Percentiles rank a stretch among this genome's conserved stretches.
Conservation (phyloP, 2,113 vertebrate genomes). For the Indicator indicator region DNA sequence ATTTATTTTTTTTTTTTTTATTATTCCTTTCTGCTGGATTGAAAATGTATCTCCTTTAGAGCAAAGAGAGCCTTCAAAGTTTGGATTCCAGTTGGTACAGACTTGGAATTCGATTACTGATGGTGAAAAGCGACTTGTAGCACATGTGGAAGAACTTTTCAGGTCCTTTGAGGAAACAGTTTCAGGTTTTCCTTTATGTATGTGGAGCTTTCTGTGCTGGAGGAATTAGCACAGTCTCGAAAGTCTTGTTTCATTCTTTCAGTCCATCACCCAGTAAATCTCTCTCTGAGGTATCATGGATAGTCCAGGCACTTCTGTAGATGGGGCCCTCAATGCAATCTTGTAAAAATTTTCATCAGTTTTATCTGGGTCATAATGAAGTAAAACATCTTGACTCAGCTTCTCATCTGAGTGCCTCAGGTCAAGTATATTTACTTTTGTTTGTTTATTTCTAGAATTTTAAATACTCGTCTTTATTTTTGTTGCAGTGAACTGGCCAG, state of each 20-base stretch:
- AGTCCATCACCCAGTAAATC: neutral
- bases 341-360: conserved; percentile 61
- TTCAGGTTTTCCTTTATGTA: neutral
- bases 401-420: conserved; percentile 49
- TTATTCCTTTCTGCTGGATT: neutral
- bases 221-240: neutral
- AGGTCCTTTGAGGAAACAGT: conserved; percentile 1
- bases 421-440: conserved; percentile 72
- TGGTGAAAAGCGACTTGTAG: neutral
- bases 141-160: neutral
- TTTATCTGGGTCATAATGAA: conserved; percentile 39
- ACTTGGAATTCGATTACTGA: neutral
- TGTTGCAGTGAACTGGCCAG: conserved; percentile 59
- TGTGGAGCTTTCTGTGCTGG: neutral
- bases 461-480: conserved; percentile 69
- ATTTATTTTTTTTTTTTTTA: too few species aligned
- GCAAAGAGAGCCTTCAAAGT: conserved; percentile 11
- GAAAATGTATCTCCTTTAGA: neutral
- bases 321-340: neutral
- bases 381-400: conserved; percentile 35
- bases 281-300: neutral
- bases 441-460: conserved; percentile 59
- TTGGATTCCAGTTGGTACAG: neutral
- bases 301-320: neutral
- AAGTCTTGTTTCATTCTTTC: neutral